Evolutionary conservation across 2,113 vertebrate genomes (phyloP).

Genomic region (Psettodes erumei): DNA sequence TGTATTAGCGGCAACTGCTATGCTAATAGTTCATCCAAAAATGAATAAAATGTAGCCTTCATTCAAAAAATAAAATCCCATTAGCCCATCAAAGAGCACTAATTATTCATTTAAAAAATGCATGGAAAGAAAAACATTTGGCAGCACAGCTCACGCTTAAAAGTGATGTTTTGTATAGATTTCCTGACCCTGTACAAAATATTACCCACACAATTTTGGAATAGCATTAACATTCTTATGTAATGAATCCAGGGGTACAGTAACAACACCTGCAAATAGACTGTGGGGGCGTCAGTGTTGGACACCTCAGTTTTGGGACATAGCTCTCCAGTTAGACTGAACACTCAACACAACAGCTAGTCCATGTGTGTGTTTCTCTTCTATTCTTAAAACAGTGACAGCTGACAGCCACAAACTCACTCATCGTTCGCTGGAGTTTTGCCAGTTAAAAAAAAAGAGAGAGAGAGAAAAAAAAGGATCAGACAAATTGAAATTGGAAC

Average conservation of each 20-base stretch:
- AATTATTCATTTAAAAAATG: background rate
- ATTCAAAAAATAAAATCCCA: background rate
- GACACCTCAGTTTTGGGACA: background rate
- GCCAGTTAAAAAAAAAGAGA: background rate
- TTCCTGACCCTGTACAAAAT: background rate
- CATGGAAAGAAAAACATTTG: background rate
- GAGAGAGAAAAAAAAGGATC: too few species aligned
- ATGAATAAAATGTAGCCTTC: background rate
- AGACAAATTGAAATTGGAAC: conserved; percentile 44
- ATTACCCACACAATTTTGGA: background rate
- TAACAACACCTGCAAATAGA: conserved; percentile 12
- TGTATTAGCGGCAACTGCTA: background rate
- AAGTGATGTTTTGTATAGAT: background rate
- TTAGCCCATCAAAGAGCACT: background rate
- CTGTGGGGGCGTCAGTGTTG: background rate
- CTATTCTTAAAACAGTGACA: conserved; percentile 10
- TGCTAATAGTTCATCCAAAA: background rate
- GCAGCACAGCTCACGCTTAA: background rate
- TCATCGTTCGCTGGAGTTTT: conserved; percentile 41
- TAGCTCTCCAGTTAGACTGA: background rate
- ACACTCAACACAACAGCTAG: background rate
- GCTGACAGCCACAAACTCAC: conserved; percentile 10
- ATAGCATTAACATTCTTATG: too few species aligned
- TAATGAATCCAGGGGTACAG: background rate
- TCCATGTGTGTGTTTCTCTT: conserved; percentile 10